Base-by-base conservation (phyloP, 1,140 invertebrate genomes). In the Cryptotermes secundus region DNA sequence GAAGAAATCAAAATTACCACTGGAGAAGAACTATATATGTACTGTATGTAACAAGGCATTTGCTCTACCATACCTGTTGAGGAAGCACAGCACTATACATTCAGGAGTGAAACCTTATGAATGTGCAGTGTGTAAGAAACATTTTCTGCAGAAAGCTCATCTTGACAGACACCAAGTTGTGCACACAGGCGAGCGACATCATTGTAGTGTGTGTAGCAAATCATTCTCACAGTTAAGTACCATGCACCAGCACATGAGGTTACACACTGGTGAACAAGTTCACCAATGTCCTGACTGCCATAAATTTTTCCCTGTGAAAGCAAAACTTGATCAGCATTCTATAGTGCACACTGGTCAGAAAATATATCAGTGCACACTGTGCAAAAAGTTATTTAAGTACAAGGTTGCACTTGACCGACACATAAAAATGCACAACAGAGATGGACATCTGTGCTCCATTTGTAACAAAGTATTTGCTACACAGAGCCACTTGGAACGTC, bases 401-500 rank as follows among this genome's bases (percentile, higher is more conserved):
- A 83, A 42, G 7, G 45, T 42, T 24, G 34, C 82, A 10, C 38
- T 83, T 22, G 38, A 83, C 12, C 34, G 36, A n/a, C 82, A 83
- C 38, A 83, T 83, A 12, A 83, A 53, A 36, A 83, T 42, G 82
- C 82, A 81, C 38, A 81, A 81, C 34, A n/a, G 80, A 10, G 80
- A 81, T 12, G 38, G 38, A 31, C 38, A 81, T 36, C 12, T 38
- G 24, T 83, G 83, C 34, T n/a, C 36, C 36, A 42, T 83, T 12
- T 83, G 83, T n/a, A 79, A 79, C 34, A 34, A 79, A 38, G 83
- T 35, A 34, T 83, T 83, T 79, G 59, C 49, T n/a, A 59, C 38
- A 81, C 85, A 85, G 42, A 80, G 83, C 79, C 82, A 85, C 42
- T 42, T 87, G 79, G 81, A 81, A 34, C 81, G 84, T 12, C 88